Conservation (phyloP, 2,113 vertebrate genomes). For the Sapayoa aenigma region DNA sequence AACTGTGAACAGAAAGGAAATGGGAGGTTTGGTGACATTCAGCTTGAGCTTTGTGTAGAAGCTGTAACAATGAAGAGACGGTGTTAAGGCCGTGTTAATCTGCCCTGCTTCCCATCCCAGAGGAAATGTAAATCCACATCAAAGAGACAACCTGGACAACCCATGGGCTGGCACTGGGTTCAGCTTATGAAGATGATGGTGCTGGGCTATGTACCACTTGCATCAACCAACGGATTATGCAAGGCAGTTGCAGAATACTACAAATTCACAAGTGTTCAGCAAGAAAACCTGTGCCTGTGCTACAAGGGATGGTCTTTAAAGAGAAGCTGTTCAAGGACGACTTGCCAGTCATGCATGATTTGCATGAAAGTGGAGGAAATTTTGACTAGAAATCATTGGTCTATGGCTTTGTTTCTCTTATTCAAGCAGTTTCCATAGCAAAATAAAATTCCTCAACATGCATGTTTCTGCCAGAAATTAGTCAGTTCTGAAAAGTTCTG, state of each 20-base stretch:
- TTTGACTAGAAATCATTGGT: not conserved
- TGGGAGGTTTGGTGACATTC: not conserved
- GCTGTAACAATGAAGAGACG: not conserved
- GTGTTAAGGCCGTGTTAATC: not conserved
- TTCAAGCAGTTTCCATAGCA: conserved; percentile 5
- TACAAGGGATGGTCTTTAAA: not conserved
- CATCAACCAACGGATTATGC: not conserved
- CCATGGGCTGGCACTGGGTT: not conserved
- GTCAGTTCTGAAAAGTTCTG: not conserved
- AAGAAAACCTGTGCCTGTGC: not conserved
- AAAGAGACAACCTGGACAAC: not conserved
- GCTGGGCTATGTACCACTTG: not conserved
- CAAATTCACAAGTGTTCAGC: not conserved
- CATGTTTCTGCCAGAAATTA: not conserved
- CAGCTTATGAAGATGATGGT: not conserved
- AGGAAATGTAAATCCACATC: not conserved
- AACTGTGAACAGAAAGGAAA: not conserved
- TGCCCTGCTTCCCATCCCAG: not conserved
- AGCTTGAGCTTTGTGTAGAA: not conserved
- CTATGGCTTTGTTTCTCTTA: not conserved
- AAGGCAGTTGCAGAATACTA: not conserved
- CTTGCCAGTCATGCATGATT: not conserved
- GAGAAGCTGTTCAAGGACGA: not conserved
- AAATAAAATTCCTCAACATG: conserved; percentile 5
- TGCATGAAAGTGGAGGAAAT: not conserved